phyloP scores from a whole-genome alignment of 2,797 vertebrate species.

The Microctenopoma steveboyesi region DNA sequence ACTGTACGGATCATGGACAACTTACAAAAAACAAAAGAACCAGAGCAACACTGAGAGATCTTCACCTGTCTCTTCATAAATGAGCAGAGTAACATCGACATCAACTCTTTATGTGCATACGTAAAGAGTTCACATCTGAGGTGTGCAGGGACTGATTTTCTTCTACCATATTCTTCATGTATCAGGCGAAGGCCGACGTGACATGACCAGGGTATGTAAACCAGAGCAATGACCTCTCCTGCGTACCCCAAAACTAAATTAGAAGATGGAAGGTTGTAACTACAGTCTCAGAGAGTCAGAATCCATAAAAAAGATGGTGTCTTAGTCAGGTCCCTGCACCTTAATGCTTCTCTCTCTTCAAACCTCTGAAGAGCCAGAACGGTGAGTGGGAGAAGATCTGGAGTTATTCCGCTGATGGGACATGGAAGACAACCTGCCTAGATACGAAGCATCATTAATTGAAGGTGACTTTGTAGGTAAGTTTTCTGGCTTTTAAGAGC shows the following conservation, averaged over 20 bases:
- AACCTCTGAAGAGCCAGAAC: not conserved
- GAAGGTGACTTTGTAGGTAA: constrained; percentile 50
- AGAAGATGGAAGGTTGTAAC: constrained; percentile 34
- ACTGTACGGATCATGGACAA: too few relatives aligned
- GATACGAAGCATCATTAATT: constrained; percentile 33
- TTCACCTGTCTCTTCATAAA: not conserved
- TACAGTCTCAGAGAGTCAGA: constrained; percentile 32
- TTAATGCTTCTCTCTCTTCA: constrained; percentile 1
- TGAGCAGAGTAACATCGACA: not conserved
- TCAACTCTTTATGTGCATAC: constrained; percentile 11
- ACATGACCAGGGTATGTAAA: constrained; percentile 4
- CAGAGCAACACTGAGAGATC: not conserved
- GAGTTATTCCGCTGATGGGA: constrained; percentile 24
- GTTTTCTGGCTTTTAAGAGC: constrained; percentile 6
- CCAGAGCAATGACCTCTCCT: constrained; percentile 27
- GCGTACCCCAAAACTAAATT: constrained; percentile 23
- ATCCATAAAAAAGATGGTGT: constrained; percentile 45
- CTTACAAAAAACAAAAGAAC: not conserved
- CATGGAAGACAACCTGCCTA: constrained; percentile 30
- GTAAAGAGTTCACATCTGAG: constrained; percentile 5
- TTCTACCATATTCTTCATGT: constrained; percentile 14
- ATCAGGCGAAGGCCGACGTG: constrained; percentile 31
- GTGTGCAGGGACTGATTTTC: constrained; percentile 31
- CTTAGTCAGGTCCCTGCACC: constrained; percentile 22
- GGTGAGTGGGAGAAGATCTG: too few relatives aligned